These are phyloP conservation scores for Achatina immaculata DNA, from an alignment of 1,140 invertebrate species.

Conservation along the genomic window DNA sequence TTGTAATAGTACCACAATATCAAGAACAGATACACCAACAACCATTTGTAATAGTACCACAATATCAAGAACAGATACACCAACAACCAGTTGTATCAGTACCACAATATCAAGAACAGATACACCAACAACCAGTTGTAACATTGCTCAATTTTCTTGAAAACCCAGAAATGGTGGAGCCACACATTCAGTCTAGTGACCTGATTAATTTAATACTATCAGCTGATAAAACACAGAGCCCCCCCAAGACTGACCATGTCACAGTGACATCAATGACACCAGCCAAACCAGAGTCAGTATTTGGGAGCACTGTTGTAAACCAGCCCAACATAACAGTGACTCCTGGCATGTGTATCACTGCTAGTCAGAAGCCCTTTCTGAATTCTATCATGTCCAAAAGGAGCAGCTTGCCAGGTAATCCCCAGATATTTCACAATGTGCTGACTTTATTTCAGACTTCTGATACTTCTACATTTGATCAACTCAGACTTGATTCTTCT, in stretches of 20 bases:
- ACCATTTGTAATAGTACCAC: no score
- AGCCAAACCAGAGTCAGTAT: not conserved
- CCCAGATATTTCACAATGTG: not conserved
- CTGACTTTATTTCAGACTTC: not conserved
- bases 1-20: no score
- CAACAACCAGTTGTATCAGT: no score
- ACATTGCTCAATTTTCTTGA: constrained; percentile 35
- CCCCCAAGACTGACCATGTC: not conserved
- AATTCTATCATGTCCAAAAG: no score
- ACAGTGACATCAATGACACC: not conserved
- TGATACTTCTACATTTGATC: not conserved
- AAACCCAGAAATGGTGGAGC: not conserved
- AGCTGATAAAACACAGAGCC: not conserved
- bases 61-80: no score
- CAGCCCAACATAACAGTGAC: no score
- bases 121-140: not conserved
- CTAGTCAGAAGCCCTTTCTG: no score
- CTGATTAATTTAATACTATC: not conserved
- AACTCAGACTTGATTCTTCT: not conserved
- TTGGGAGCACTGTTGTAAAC: not conserved
- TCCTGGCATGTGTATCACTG: no score
- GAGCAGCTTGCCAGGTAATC: no score
- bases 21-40: no score
- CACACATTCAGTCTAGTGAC: not conserved
- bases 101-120: not conserved